phyloP scores from a whole-genome alignment of 1,140 invertebrate genomes.

The Eciton burchellii region DNA sequence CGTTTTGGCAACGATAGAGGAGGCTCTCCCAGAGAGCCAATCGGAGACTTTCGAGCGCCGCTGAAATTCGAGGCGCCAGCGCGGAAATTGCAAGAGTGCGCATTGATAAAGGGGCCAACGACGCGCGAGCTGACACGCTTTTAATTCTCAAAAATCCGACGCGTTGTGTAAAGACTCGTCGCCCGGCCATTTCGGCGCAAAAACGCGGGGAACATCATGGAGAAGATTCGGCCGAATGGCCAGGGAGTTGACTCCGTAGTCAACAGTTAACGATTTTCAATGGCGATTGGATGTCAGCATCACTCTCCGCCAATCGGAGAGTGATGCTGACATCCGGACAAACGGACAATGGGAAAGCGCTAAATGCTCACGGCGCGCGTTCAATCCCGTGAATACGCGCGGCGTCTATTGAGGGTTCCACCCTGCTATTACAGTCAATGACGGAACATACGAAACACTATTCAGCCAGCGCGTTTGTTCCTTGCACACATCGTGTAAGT shows the following conservation, averaged over 20 bases:
- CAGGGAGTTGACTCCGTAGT: slow-evolving; percentile 49
- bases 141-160: slow-evolving; percentile 24
- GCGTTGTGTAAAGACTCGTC: slow-evolving; percentile 10
- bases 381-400: slow-evolving; percentile 70
- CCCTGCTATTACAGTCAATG: slow-evolving; percentile 77
- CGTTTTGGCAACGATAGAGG: background rate
- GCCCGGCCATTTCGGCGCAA: slow-evolving; percentile 19
- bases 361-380: slow-evolving; percentile 70
- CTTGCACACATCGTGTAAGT: slow-evolving; percentile 75
- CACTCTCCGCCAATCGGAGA: slow-evolving; percentile 72
- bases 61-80: background rate
- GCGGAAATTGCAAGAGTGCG: background rate
- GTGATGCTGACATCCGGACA: slow-evolving; percentile 73
- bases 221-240: slow-evolving; percentile 39
- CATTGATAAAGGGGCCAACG: slow-evolving; percentile 15
- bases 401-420: slow-evolving; percentile 74
- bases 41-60: background rate
- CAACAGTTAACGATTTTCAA: slow-evolving; percentile 61
- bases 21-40: background rate
- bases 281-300: slow-evolving; percentile 72
- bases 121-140: slow-evolving; percentile 13
- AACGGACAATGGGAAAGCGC: slow-evolving; percentile 68
- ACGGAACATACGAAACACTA: slow-evolving; percentile 76
- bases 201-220: slow-evolving; percentile 43
- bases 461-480: slow-evolving; percentile 73